Conservation (phyloP, 2,797 vertebrate genomes). For the Eidolon dupreanum region DNA sequence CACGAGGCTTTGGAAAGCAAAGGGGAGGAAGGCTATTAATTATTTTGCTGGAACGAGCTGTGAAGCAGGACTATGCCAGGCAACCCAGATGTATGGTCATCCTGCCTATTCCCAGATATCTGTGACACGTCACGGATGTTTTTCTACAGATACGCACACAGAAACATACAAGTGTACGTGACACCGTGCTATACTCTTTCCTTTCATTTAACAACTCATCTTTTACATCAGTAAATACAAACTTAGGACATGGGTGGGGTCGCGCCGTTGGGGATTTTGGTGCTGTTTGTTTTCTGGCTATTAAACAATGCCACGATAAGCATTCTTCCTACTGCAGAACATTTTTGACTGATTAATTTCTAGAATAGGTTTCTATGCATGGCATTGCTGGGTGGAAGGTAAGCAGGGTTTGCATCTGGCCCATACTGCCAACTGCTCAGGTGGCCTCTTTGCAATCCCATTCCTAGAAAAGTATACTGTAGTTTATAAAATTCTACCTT, state of each 20-base stretch:
- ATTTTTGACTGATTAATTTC: not conserved
- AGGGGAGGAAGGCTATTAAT: not conserved
- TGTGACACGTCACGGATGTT: not conserved
- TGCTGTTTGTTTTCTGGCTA: not conserved
- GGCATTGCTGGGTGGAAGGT: not conserved
- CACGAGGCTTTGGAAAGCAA: not conserved
- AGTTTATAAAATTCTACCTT: not conserved
- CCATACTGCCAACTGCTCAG: not conserved
- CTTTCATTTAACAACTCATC: not conserved
- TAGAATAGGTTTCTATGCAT: not conserved
- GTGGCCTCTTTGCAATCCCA: not conserved
- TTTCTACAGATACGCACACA: not conserved
- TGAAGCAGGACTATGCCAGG: not conserved
- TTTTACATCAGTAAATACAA: not conserved
- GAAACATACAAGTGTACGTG: fast-evolving
- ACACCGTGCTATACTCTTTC: not conserved
- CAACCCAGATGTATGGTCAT: not conserved
- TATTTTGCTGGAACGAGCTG: not conserved
- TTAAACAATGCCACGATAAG: not conserved
- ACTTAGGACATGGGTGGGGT: not conserved
- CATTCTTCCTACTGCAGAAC: not conserved
- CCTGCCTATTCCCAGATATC: not conserved
- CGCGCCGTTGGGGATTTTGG: not conserved
- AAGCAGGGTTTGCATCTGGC: not conserved
- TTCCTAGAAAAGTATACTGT: not conserved